A percentile compares a stretch with the other conserved stretches of the same genome.
phyloP scores from a whole-genome alignment of 2,797 vertebrate species.

The Limosa lapponica region DNA sequence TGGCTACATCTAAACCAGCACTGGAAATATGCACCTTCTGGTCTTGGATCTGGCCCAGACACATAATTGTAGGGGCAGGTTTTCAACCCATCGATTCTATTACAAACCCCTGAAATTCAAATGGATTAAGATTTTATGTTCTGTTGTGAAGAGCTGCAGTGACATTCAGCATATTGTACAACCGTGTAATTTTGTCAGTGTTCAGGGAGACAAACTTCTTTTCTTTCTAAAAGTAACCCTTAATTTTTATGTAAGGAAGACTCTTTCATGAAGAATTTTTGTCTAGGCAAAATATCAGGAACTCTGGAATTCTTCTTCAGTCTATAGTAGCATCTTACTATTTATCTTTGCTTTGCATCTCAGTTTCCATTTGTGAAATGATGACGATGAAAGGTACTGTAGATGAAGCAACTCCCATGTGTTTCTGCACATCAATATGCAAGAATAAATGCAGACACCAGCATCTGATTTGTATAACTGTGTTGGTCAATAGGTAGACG shows the following conservation, averaged over 20 bases:
- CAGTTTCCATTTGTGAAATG: neutral
- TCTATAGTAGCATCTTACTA: neutral
- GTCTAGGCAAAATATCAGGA: neutral
- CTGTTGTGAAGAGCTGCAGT: neutral
- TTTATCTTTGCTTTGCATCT: neutral
- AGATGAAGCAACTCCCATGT: neutral
- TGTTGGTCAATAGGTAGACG: neutral
- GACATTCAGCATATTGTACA: neutral
- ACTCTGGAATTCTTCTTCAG: neutral
- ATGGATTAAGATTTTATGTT: conserved; percentile 37
- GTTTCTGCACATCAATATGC: neutral
- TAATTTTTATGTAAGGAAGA: neutral
- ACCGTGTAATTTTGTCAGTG: neutral
- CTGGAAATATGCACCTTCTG: conserved; percentile 41
- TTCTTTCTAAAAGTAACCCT: neutral
- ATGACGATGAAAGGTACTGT: neutral
- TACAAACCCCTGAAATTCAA: conserved; percentile 42
- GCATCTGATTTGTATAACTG: neutral
- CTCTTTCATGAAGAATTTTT: neutral
- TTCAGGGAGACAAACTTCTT: neutral
- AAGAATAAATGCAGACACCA: neutral
- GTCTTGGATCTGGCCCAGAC: conserved; percentile 41
- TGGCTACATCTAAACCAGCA: conserved; percentile 1
- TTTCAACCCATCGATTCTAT: conserved; percentile 39
- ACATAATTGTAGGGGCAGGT: conserved; percentile 44